Evolutionary conservation across 2,797 vertebrate genomes (phyloP), one percentile per base, ranked within the genome.

Genomic region (Nannoperca australis): DNA sequence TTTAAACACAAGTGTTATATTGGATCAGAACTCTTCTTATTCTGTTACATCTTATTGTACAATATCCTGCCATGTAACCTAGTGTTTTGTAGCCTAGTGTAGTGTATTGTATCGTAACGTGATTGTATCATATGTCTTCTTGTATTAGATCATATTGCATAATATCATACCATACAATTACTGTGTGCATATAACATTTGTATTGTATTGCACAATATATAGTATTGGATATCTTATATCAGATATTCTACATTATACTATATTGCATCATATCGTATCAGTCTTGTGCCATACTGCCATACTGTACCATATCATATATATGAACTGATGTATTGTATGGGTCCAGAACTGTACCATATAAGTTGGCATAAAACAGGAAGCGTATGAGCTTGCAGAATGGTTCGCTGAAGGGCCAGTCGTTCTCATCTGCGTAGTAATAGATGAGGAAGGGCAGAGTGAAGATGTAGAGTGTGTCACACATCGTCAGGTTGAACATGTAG

Each of bases 321-420:
- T 13, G 36, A 40, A 44, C n/a, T 54, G 10, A 1, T 66, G 24
- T 15, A 9, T 20, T 13, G 7, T 34, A 49, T 59, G 32, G 7
- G 60, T 27, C 10, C 34, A n/a, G 14, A 66, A 66, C 38, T 7
- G 90, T 97, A 93, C 97, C 97, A 42, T 99, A 99, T 49, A 99
- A 93, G 89, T 99, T 99, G 85, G 97, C 95, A 86, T 99, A 99
- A 90, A 99, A 99, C 42, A 99, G 94, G 92, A 99, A 99, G 78
- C 97, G 97, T n/a, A 98, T 96, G 13, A 98, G 82, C 91, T 98
- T 99, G 85, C 98, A 99, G 83, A 99, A 71, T 2, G 89, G 91
- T 13, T 94, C 95, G 0, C 95, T 92, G 89, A 99, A 99, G 4
- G 97, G 98, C 98, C 98, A 99, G 94, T 97, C 94, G 62, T 98